Evolutionary conservation across 2,888 invertebrate genomes (phyloP), one percentile per base, ranked within the genome.

Genomic region (Leucophenga montana): DNA sequence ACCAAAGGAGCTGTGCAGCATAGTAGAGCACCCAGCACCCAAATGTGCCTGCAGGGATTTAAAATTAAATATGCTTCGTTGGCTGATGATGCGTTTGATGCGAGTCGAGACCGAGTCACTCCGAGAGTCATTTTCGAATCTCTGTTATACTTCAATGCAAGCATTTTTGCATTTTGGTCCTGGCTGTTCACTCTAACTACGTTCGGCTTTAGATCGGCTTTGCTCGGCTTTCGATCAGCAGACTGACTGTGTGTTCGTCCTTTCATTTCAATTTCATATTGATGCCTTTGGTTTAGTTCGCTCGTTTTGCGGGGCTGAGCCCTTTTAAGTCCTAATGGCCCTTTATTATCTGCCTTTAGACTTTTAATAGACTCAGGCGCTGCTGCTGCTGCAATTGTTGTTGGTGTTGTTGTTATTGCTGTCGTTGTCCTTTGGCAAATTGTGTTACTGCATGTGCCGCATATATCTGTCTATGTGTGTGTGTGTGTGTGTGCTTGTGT

Each of bases 341-440:
- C 87, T 86, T 87, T 86, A 87, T 87, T 87, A 88, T 88, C 88
- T 87, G 86, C 85, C 85, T 86, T 86, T 86, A 86, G 86, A 85
- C 87, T 85, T 87, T 87, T 88, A 88, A 88, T 87, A 86, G 87
- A 87, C 86, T 87, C 85, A 79, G 73, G 73, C 80, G 81, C 54
- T 68, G 71, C 67, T 72, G 69, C 69, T 70, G 74, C 74, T 67
- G 77, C 66, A 3, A 2, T 27, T 53, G 62, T 66, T 48, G 57
- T 46, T 67, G 59, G 46, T 67, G 70, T 71, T 74, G 66, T 71
- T 76, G 46, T 67, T 69, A 39, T 57, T 67, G 62, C 3, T 67
- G 9, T 8, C 57, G 48, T 59, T 54, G 67, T 61, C 56, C 46
- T 67, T 67, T 66, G 66, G 61, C 67, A 68, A 44, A 50, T 68